These are phyloP conservation scores for Chirona hameri DNA, from an alignment of 2,888 invertebrate species.

Conservation along the genomic window DNA sequence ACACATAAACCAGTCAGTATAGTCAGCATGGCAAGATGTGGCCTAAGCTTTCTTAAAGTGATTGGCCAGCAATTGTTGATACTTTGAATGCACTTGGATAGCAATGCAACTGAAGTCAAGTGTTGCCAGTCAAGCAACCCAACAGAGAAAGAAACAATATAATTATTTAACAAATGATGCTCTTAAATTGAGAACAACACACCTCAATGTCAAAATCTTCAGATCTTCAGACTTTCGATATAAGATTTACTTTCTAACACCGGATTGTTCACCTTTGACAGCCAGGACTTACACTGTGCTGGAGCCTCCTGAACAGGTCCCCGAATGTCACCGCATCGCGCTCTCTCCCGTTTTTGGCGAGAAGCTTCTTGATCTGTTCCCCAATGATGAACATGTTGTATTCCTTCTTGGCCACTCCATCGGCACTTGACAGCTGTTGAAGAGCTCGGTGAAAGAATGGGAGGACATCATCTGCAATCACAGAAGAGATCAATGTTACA, in stretches of 20 bases:
- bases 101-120: neutral
- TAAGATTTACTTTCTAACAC: neutral
- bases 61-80: too few relatives aligned
- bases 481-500: too few relatives aligned
- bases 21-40: neutral
- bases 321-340: conserved; percentile 48
- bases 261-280: neutral
- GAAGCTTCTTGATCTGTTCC: conserved; percentile 43
- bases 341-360: conserved; percentile 43
- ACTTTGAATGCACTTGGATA: too few relatives aligned
- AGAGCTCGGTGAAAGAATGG: neutral
- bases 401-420: neutral
- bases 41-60: neutral
- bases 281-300: neutral
- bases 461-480: neutral
- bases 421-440: neutral
- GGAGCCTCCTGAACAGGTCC: conserved; percentile 48
- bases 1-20: neutral
- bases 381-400: conserved; percentile 38
- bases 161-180: neutral
- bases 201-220: too few relatives aligned
- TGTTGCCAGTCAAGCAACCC: neutral
- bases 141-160: neutral
- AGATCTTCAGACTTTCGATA: neutral
- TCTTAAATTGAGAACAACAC: too few relatives aligned